These are phyloP conservation scores for Ctenomys sociabilis DNA, from an alignment of 2,113 vertebrate genomes.

Conservation along the genomic window DNA sequence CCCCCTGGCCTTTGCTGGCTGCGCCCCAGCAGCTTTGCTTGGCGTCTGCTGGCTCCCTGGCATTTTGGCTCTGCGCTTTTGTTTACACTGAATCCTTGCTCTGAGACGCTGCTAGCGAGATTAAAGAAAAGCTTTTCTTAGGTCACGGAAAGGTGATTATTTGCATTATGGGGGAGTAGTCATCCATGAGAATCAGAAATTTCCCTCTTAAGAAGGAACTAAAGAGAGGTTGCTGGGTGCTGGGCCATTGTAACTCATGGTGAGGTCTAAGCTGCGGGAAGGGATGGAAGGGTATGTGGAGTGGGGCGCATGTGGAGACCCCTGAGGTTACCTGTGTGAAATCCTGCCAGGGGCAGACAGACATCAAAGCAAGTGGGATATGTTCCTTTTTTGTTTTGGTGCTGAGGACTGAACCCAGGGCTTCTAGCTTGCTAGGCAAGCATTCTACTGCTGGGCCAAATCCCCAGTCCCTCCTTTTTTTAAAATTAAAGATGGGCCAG, in stretches of 20 bases:
- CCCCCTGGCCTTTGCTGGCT: not conserved
- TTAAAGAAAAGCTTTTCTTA: not conserved
- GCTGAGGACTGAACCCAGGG: no score
- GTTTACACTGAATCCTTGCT: not conserved
- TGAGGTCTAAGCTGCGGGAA: rapidly evolving
- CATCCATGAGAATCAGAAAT: not conserved
- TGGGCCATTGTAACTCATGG: rapidly evolving
- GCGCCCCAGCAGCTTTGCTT: not conserved
- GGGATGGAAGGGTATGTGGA: rapidly evolving
- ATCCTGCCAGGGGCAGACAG: not conserved
- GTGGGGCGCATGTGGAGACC: not conserved
- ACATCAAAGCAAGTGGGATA: not conserved
- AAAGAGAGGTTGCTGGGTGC: not conserved
- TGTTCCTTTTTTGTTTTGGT: not conserved
- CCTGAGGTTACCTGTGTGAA: rapidly evolving
- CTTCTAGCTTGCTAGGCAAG: no score
- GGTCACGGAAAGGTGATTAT: not conserved
- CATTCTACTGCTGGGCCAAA: no score
- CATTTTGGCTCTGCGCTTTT: not conserved
- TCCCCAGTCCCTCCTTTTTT: no score
- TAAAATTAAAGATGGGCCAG: no score
- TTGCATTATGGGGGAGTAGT: not conserved
- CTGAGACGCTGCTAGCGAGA: not conserved
- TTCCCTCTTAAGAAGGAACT: not conserved
- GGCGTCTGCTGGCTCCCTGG: not conserved